phyloP scores from a whole-genome alignment of 2,113 vertebrate genomes.

The Pleuronectes platessa region DNA sequence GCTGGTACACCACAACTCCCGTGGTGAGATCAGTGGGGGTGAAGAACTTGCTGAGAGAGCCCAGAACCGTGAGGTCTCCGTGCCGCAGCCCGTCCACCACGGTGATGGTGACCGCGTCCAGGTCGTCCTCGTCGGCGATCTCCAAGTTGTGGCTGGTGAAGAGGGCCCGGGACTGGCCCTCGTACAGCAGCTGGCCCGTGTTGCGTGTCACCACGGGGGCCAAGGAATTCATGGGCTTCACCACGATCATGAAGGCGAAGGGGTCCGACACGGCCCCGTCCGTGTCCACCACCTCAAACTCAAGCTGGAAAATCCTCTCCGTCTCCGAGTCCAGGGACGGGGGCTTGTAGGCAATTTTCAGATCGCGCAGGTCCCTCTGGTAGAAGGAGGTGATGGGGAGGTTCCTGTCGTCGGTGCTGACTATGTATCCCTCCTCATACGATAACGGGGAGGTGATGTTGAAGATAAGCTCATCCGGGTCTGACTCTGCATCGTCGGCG shows the following conservation, averaged over 20 bases:
- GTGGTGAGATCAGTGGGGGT: constrained; percentile 85
- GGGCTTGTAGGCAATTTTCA: constrained; percentile 93
- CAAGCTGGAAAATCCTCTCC: constrained; percentile 92
- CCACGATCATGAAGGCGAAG: constrained; percentile 94
- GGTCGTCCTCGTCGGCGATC: constrained; percentile 92
- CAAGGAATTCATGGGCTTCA: constrained; percentile 95
- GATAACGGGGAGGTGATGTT: constrained; percentile 91
- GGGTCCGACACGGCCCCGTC: constrained; percentile 92
- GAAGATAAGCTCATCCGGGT: constrained; percentile 88
- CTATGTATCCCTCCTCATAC: constrained; percentile 90
- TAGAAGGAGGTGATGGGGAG: constrained; percentile 93
- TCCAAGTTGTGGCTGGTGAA: constrained; percentile 86
- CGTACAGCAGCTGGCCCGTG: constrained; percentile 92
- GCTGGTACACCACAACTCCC: constrained; percentile 89
- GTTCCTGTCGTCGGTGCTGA: constrained; percentile 94
- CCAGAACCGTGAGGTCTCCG: constrained; percentile 86
- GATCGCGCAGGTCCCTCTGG: constrained; percentile 88
- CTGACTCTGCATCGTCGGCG: constrained; percentile 89
- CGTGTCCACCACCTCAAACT: constrained; percentile 91
- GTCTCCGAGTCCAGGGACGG: constrained; percentile 88
- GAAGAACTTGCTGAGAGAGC: constrained; percentile 85
- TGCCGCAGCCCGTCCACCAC: constrained; percentile 92
- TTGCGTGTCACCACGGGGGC: constrained; percentile 93
- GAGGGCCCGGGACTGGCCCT: constrained; percentile 92
- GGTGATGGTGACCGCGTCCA: constrained; percentile 84